Base-by-base conservation (phyloP, 2,888 invertebrate genomes). In the Polymixis lichenea region DNA sequence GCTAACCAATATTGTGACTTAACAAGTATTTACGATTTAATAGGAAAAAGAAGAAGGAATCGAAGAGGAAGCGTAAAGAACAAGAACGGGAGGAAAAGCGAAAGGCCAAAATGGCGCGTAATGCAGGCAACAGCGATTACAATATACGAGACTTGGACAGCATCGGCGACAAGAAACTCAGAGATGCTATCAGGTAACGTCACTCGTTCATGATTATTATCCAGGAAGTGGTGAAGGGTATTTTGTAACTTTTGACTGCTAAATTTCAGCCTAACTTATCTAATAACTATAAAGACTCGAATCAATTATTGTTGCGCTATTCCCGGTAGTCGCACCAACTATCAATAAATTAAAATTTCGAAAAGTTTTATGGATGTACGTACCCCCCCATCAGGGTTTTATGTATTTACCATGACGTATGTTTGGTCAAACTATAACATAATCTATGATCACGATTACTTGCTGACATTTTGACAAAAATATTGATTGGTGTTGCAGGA, bases 41-140 rank as follows among this genome's bases (percentile, higher is more conserved):
- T 73, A 97, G 97, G 90, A 97, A 97, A 93, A 97, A 97, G 94
- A 98, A 98, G 93, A 98, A 98, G 93, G 98, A 98, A 92, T 97
- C 97, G 73, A 97, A 98, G 91, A 97, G 98, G 91, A 98, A 98
- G 93, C 97, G 97, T 78, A 98, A 98, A 88, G 97, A 97, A 86
- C 97, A 97, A 83, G 97, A 97, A 77, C 96, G 97, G 74, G 98
- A 98, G 87, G 98, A 98, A 90, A 98, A 98, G 91, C 96, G 97
- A 89, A 97, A 98, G 89, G 97, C 97, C 51, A 98, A 98, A 87
- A 94, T 97, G 87, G 95, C 97, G 64, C 97, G 97, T 80, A 94
- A 96, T 76, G 95, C 97, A 32, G 94, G 96, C 43, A 96, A 96
- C 86, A 95, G 92, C 77, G 97, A 98, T 72, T 97, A 98, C 89